These are phyloP conservation scores for Ischnus inquisitorius DNA, from an alignment of 2,888 invertebrate species.

Conservation along the genomic window DNA sequence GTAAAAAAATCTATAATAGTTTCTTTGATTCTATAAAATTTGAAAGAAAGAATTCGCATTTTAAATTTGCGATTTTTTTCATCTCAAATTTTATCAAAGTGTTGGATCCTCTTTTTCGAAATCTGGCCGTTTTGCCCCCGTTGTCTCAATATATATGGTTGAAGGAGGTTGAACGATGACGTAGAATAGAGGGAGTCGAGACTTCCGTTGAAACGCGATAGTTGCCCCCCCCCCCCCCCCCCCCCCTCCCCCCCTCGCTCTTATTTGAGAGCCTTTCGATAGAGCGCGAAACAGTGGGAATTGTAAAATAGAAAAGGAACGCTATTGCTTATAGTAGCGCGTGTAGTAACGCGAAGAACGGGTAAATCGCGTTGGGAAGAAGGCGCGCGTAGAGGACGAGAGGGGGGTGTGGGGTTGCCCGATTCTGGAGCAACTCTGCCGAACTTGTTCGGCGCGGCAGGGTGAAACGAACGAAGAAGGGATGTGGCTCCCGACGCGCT, in stretches of 20 bases:
- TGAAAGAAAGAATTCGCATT: no score
- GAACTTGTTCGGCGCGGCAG: constrained; percentile 59
- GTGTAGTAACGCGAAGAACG: not conserved
- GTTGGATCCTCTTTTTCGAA: no score
- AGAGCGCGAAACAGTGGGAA: constrained; percentile 28
- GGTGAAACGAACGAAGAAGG: constrained; percentile 60
- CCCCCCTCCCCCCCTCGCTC: no score
- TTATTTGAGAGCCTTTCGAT: not conserved
- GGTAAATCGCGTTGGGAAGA: not conserved
- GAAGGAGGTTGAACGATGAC: constrained; percentile 45
- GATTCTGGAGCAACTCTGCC: constrained; percentile 50
- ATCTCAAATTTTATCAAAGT: no score
- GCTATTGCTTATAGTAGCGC: not conserved
- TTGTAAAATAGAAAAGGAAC: constrained; percentile 50
- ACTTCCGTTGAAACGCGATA: constrained; percentile 3
- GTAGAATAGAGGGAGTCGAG: constrained; percentile 36
- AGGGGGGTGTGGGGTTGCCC: constrained; percentile 33
- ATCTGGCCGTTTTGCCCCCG: no score
- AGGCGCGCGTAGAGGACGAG: no score
- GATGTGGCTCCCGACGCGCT: constrained; percentile 51
- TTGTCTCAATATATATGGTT: no score
- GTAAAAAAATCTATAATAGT: no score
- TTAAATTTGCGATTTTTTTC: no score
- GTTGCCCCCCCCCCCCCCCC: not conserved
- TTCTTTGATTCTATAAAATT: no score